Conservation (phyloP, 2,797 vertebrate genomes). For the Molossus molossus region DNA sequence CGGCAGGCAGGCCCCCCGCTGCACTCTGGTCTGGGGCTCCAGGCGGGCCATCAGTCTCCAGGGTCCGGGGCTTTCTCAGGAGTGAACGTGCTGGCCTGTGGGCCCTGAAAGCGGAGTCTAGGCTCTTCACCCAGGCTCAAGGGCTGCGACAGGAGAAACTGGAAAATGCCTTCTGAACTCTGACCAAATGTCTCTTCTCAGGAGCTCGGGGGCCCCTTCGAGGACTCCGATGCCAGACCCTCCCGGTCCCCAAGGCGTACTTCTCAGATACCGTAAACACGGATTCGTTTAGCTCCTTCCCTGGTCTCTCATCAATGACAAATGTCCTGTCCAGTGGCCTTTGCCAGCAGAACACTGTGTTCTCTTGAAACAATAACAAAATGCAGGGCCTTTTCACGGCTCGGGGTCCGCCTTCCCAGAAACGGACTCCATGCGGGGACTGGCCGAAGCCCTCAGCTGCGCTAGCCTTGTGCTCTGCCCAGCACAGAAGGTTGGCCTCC, state of each 20-base stretch:
- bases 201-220: not conserved
- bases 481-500: slow-evolving; percentile 45
- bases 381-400: not conserved
- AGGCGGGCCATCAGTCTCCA: too few species aligned
- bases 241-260: not conserved
- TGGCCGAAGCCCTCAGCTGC: not conserved
- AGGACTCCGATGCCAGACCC: not conserved
- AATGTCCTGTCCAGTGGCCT: not conserved
- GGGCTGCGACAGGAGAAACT: not conserved
- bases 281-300: not conserved
- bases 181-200: slow-evolving; percentile 19
- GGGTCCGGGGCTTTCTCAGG: slow-evolving; percentile 28
- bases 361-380: slow-evolving; percentile 55
- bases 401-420: not conserved
- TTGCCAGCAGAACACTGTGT: not conserved
- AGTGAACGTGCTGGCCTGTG: slow-evolving; percentile 51
- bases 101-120: not conserved
- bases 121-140: not conserved
- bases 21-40: not conserved
- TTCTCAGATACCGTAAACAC: slow-evolving; percentile 17
- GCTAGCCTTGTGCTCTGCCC: not conserved
- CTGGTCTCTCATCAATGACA: slow-evolving; percentile 55
- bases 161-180: slow-evolving; percentile 18
- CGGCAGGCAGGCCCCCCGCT: slow-evolving; percentile 50
- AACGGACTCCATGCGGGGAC: slow-evolving; percentile 39